Percentiles rank a stretch among this genome's conserved stretches.
These are phyloP conservation scores for Nothocercus nigrocapillus DNA, from an alignment of 2,113 vertebrate genomes.

Conservation along the genomic window DNA sequence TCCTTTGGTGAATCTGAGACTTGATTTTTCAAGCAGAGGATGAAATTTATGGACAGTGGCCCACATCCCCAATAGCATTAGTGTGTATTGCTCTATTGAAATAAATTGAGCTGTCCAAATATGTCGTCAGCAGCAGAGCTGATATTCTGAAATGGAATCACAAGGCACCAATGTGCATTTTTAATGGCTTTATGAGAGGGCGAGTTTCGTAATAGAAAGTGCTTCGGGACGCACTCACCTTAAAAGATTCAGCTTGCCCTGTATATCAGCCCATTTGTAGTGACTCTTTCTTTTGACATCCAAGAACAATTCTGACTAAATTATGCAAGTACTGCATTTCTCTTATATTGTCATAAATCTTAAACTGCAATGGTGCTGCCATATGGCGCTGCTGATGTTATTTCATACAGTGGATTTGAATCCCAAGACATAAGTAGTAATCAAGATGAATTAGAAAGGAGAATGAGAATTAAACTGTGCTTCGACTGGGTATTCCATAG, in stretches of 20 bases:
- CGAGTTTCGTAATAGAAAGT: not conserved
- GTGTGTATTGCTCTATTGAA: not conserved
- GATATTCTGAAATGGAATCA: not conserved
- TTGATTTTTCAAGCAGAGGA: not conserved
- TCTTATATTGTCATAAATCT: not conserved
- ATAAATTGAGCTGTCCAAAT: not conserved
- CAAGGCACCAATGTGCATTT: not conserved
- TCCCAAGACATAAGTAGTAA: not conserved
- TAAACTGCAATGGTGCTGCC: not conserved
- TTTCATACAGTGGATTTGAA: not conserved
- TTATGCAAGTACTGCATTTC: not conserved
- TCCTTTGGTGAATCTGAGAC: not conserved
- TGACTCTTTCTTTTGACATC: not conserved
- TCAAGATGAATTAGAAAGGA: not conserved
- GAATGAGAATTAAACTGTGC: not conserved
- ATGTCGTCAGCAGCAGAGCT: not conserved
- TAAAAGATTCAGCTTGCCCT: not conserved
- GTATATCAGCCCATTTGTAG: not conserved
- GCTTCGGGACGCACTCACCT: not conserved
- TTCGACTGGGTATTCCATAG: not conserved
- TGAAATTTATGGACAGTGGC: not conserved
- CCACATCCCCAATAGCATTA: not conserved
- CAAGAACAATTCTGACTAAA: not conserved
- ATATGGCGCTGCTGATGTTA: not conserved
- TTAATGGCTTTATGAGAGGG: not conserved